Evolutionary conservation across 2,113 vertebrate species (phyloP).

Genomic region (Reinhardtius hippoglossoides): DNA sequence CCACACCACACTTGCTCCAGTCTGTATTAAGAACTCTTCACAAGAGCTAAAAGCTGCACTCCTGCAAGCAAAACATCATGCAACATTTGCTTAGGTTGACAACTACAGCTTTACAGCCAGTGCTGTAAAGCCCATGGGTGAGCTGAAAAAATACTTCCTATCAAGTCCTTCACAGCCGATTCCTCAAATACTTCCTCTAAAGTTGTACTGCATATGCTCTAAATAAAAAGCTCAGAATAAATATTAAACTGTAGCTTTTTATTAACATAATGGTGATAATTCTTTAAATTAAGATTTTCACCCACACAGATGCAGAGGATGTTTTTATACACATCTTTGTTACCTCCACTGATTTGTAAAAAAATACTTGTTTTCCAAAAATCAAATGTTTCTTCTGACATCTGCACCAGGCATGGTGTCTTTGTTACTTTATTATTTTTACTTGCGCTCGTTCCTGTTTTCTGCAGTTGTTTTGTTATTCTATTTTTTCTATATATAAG

Average conservation of each 20-base stretch:
- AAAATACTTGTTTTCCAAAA: not conserved
- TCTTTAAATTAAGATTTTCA: not conserved
- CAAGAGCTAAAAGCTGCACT: not conserved
- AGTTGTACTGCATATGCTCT: too few relatives aligned
- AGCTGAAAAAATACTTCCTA: not conserved
- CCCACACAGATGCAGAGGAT: not conserved
- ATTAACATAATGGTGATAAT: not conserved
- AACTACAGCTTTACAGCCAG: not conserved
- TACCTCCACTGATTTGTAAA: not conserved
- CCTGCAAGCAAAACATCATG: conserved; percentile 20
- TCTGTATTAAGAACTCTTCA: not conserved
- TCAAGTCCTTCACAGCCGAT: not conserved
- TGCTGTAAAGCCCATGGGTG: not conserved
- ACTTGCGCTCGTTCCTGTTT: too few relatives aligned
- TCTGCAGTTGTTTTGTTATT: too few relatives aligned
- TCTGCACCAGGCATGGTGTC: too few relatives aligned
- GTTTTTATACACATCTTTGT: not conserved
- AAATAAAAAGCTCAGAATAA: too few relatives aligned
- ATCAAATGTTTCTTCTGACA: too few relatives aligned
- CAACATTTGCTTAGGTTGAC: not conserved
- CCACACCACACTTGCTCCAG: not conserved
- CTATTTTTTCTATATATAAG: too few relatives aligned
- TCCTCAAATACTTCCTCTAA: not conserved
- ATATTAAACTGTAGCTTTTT: not conserved
- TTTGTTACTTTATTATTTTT: too few relatives aligned